phyloP scores from a whole-genome alignment of 2,888 invertebrate species.

The Leptinotarsa tumamoca region DNA sequence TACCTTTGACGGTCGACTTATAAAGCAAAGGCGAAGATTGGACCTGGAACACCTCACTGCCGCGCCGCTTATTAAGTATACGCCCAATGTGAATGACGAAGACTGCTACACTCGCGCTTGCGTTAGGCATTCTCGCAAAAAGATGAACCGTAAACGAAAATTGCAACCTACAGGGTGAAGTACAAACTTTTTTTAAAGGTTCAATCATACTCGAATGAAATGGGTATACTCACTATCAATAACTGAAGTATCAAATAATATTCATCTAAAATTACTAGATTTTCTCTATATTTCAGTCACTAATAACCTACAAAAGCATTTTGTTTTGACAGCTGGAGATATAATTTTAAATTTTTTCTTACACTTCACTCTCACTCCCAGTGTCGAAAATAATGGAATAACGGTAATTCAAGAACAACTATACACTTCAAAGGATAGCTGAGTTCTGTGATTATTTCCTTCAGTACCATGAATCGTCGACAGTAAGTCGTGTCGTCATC shows the following conservation, averaged over 20 bases:
- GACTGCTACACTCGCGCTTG: conserved; percentile 5
- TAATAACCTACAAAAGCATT: too few relatives aligned
- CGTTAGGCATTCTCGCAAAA: conserved; percentile 5
- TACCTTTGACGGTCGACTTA: conserved; percentile 8
- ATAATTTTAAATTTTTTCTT: too few relatives aligned
- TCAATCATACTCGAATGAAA: not conserved
- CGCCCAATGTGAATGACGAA: conserved; percentile 2
- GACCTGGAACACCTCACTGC: not conserved
- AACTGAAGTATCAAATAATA: not conserved
- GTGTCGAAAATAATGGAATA: too few relatives aligned
- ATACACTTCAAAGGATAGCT: too few relatives aligned
- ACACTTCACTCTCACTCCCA: too few relatives aligned
- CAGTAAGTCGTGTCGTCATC: too few relatives aligned
- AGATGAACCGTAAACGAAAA: not conserved
- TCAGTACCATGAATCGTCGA: too few relatives aligned
- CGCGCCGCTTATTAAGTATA: not conserved
- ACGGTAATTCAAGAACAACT: too few relatives aligned
- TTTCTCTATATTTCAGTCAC: too few relatives aligned
- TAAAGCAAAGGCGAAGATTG: not conserved
- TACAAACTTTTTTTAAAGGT: not conserved
- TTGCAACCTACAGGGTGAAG: not conserved
- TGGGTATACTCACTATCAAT: not conserved
- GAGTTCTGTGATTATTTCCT: too few relatives aligned
- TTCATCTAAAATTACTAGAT: not conserved
- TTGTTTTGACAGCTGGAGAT: too few relatives aligned